A percentile compares a stretch with the other conserved stretches of the same genome.
phyloP scores from a whole-genome alignment of 2,113 vertebrate species.

The Octodon degus region DNA sequence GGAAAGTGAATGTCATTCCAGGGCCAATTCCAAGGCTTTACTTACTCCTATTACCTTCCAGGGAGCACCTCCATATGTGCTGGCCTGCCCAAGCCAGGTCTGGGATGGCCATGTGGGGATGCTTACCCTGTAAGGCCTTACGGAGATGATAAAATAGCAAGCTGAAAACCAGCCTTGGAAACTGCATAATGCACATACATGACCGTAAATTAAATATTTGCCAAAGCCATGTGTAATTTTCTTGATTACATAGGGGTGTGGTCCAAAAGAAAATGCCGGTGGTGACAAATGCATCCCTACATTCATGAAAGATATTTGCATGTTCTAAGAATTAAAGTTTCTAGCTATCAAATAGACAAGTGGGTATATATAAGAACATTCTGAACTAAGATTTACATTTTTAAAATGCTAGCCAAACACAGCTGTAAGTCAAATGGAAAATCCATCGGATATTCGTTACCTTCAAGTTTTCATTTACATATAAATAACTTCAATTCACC shows the following conservation, averaged over 20 bases:
- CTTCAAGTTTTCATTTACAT: slow-evolving; percentile 6
- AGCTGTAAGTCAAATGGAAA: slow-evolving; percentile 52
- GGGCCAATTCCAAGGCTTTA: background rate
- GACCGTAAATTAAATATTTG: background rate
- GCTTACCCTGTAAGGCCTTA: background rate
- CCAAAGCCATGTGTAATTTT: background rate
- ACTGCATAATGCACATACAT: background rate
- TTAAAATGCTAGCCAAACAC: slow-evolving; percentile 6
- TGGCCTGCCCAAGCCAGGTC: background rate
- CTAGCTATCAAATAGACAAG: background rate
- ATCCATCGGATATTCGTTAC: background rate
- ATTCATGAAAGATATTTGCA: background rate
- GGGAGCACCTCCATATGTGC: background rate
- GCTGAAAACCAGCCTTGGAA: slow-evolving; percentile 17
- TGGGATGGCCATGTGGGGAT: background rate
- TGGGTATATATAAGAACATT: slow-evolving; percentile 9
- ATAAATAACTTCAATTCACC: background rate
- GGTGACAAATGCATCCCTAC: background rate
- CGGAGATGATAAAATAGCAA: slow-evolving; percentile 12
- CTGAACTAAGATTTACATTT: slow-evolving; percentile 14
- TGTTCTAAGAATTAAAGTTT: background rate
- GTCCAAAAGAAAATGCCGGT: slow-evolving; percentile 21
- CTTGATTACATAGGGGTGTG: background rate
- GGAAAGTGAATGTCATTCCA: background rate
- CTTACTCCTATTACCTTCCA: slow-evolving; percentile 47